Percentiles rank a stretch among this genome's conserved stretches.
These are phyloP conservation scores for Coelopa frigida DNA, from an alignment of 1,140 invertebrate species.

Conservation along the genomic window DNA sequence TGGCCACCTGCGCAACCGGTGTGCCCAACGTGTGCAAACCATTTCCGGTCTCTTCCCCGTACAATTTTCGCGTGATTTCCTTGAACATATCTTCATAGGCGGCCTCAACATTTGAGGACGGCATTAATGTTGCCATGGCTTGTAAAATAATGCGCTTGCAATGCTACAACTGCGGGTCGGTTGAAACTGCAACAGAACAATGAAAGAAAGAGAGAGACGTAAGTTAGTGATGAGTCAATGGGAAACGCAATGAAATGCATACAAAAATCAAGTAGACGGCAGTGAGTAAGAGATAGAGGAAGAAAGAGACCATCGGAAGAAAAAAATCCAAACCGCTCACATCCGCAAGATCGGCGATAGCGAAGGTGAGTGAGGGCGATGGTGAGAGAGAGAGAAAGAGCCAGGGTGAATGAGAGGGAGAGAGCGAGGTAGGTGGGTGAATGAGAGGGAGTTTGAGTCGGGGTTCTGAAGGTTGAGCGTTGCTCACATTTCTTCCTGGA, in stretches of 20 bases:
- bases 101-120: constrained; percentile 44
- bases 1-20: constrained; percentile 43
- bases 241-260: not conserved
- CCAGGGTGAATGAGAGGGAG: not conserved
- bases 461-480: too few species aligned
- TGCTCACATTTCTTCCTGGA: too few species aligned
- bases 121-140: constrained; percentile 42
- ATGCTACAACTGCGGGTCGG: constrained; percentile 11
- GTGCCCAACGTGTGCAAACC: constrained; percentile 47
- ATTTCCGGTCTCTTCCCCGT: constrained; percentile 69
- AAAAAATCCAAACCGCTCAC: too few species aligned
- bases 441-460: not conserved
- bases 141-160: constrained; percentile 3
- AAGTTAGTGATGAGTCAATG: not conserved
- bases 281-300: not conserved
- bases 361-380: not conserved
- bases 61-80: constrained; percentile 83
- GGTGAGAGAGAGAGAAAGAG: not conserved
- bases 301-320: not conserved
- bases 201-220: constrained; percentile 6
- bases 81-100: constrained; percentile 52
- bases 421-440: not conserved
- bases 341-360: too few species aligned
- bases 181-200: constrained; percentile 11
- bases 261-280: not conserved